Base-by-base conservation (phyloP, 2,113 vertebrate species). In the Corvus hawaiiensis region DNA sequence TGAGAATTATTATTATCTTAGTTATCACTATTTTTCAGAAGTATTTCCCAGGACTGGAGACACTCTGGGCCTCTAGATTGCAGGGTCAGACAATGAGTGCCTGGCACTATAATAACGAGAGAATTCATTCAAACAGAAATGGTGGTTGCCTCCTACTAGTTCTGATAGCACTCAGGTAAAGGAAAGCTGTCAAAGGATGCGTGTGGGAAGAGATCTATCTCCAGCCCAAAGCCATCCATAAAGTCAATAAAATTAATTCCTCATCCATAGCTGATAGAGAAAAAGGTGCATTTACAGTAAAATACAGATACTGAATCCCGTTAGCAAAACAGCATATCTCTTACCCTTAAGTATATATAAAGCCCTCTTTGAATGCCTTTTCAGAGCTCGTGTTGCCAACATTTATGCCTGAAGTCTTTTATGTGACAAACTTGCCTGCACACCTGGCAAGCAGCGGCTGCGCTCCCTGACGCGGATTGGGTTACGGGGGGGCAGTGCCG, bases 1-100 rank as follows among this genome's bases (percentile, higher is more conserved):
- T 94, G 69, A 94, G 86, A 88, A 92, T 94, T 92, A 96, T 95
- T 96, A 95, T 94, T 81, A 95, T 96, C 93, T 95, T 91, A 95
- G 91, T 95, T 96, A 96, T 97, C 94, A 55, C 85, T 81, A 33
- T 92, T 81, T 93, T 94, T 89, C 83, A 92, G 82, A 93, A 94
- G 76, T 89, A 75, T 91, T 91, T 92, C 66, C 58, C 62, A 79
- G 81, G 64, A 94, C 77, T 72, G 85, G 63, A 84, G 64, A 68
- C 87, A 84, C 62, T 93, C 93, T 56, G 64, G 75, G 90, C 54
- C 64, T 88, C 72, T 64, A 80, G 95, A 96, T 95, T 95, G 87
- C 93, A 80, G 76, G 83, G 88, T 92, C 94, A 88, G 90, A 90
- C 85, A 92, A 41, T 56, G 88, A 96, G 72, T 81, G 90, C 68